Base-by-base conservation (phyloP, 2,888 invertebrate genomes). In the Cataglyphis altisquamis region DNA sequence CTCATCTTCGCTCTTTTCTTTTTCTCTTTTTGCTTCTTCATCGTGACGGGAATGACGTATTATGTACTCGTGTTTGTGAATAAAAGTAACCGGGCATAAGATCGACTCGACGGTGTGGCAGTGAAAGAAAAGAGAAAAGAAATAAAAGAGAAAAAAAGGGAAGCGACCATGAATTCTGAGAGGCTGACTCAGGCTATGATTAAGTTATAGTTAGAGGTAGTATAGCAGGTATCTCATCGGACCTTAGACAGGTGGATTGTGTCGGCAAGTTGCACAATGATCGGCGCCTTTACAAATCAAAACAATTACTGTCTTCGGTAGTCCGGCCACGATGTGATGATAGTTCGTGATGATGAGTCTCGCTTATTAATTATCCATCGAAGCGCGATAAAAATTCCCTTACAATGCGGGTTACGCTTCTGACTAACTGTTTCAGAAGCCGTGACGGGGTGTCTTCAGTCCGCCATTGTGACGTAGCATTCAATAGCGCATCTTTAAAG, bases 251-350 rank as follows among this genome's bases (percentile, higher is more conserved):
- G 86, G 86, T 86, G 77, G 77, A 83, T 84, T 72, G 62, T 64
- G 68, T 82, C 83, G 64, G 83, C 82, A 82, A 62, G 64, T 85
- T 82, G 80, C 66, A 80, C 86, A 64, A 86, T 66, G 84, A 87
- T 86, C 85, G 85, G 82, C 86, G 82, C 86, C 90, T 90, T 90
- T 86, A 86, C 82, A 84, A 85, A 89, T 89, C 89, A 91, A 92
- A 91, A 92, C 92, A 92, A 92, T 92, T 91, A 91, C 86, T 82
- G 84, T 84, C 84, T 86, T 87, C 85, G 83, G 88, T 86, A 81
- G 74, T 73, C 25, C 15, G 39, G 55, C 29, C 45, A 57, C 66
- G 41, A 41, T 48, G 32, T 45, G 72, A 70, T 74, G 66, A 66
- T 73, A 66, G 60, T 67, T 48, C 18, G 60, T 9, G 68, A 52